These are phyloP conservation scores for Drosophila ogumai DNA, from an alignment of 1,140 invertebrate species.

Conservation along the genomic window DNA sequence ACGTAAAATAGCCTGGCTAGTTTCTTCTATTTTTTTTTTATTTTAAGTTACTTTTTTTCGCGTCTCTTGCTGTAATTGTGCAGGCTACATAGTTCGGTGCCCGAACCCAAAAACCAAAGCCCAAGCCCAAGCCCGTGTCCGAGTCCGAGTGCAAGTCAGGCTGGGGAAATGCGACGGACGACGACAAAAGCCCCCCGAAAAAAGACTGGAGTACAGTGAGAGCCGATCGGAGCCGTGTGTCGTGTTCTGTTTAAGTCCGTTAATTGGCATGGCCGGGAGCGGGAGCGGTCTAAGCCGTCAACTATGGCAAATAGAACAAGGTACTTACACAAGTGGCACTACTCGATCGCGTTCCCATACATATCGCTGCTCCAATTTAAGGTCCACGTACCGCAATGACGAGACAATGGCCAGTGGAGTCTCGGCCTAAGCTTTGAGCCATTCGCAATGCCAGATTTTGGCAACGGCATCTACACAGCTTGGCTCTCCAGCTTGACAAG, in stretches of 20 bases:
- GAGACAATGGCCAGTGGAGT: not conserved
- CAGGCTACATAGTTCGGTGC: slow-evolving; percentile 44
- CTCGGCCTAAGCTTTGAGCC: not conserved
- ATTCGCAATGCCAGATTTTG: slow-evolving; percentile 22
- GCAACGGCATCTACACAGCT: slow-evolving; percentile 1
- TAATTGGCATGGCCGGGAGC: slow-evolving; percentile 61
- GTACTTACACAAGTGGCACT: slow-evolving; percentile 11
- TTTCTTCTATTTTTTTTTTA: slow-evolving; percentile 15
- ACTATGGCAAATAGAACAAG: slow-evolving; percentile 47
- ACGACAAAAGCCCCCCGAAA: slow-evolving; percentile 44
- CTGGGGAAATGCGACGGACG: slow-evolving; percentile 36
- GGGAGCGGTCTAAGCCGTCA: slow-evolving; percentile 40
- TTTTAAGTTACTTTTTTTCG: slow-evolving; percentile 13
- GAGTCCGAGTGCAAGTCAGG: slow-evolving; percentile 41
- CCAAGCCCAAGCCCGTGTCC: not conserved
- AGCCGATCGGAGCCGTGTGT: slow-evolving; percentile 18
- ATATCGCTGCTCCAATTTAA: slow-evolving; percentile 34
- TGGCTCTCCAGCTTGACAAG: not conserved
- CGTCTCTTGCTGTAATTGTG: slow-evolving; percentile 25
- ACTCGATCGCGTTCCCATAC: slow-evolving; percentile 40
- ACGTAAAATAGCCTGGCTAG: slow-evolving; percentile 50
- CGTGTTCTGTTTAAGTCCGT: slow-evolving; percentile 65
- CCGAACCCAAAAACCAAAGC: slow-evolving; percentile 13
- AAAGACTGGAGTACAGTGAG: slow-evolving; percentile 65
- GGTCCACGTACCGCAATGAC: slow-evolving; percentile 30